A percentile compares a stretch with the other conserved stretches of the same genome.
These are phyloP conservation scores for Heliconius erato DNA, from an alignment of 2,888 invertebrate species.

Conservation along the genomic window DNA sequence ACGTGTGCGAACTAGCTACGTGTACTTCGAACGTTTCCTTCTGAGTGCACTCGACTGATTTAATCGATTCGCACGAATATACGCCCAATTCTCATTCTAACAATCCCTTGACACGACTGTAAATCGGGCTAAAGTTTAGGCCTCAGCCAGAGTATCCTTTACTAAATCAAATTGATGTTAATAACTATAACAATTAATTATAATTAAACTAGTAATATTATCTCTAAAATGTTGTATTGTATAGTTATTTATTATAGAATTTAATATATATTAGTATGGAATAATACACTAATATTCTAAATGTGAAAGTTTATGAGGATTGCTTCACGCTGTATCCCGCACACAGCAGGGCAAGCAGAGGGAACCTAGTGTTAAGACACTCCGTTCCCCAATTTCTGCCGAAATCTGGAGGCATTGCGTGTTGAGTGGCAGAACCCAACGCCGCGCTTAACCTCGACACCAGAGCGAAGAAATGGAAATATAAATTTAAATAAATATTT, in stretches of 20 bases:
- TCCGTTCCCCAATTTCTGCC: no score
- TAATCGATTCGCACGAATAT: slow-evolving; percentile 36
- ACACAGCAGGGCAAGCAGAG: no score
- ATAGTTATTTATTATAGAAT: neutral
- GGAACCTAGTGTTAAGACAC: no score
- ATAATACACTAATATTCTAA: no score
- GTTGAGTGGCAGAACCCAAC: no score
- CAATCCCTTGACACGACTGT: slow-evolving; percentile 10
- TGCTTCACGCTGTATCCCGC: no score
- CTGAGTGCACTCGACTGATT: slow-evolving; percentile 38
- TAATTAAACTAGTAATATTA: neutral
- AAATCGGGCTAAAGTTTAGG: slow-evolving; percentile 8
- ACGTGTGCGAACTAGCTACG: slow-evolving; percentile 22
- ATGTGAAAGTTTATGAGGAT: no score
- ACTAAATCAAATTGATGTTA: slow-evolving; percentile 10
- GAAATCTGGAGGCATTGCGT: no score
- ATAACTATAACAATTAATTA: slow-evolving; percentile 9
- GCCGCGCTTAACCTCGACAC: no score
- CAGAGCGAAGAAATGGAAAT: no score
- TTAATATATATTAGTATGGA: neutral
- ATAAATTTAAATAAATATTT: no score
- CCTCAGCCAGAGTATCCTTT: slow-evolving; percentile 12
- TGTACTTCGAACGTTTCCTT: slow-evolving; percentile 39
- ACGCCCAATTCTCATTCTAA: slow-evolving; percentile 28
- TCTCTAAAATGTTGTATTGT: neutral